Evolutionary conservation across 2,797 vertebrate species (phyloP), one percentile per base, ranked within the genome.

Genomic region (Anas acuta): DNA sequence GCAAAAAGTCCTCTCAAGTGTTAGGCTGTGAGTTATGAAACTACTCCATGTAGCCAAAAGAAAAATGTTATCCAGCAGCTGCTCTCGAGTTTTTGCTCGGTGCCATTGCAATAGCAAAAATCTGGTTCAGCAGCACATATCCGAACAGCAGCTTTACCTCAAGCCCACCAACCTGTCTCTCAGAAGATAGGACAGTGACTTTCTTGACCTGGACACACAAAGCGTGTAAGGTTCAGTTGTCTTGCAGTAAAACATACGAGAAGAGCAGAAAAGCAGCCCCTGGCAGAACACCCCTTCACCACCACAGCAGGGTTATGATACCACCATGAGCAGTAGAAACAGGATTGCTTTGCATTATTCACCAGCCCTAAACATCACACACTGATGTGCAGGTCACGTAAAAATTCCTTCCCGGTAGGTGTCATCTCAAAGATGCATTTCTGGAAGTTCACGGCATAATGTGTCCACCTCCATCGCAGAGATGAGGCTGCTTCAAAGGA

Each of bases 201-300:
- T 96, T 98, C 98, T 98, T 98, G 97, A 98, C 98, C 98, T 98
- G 97, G 97, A 97, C 97, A 96, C 97, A 98, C 92, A 98, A 98
- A 98, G 97, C 94, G 96, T 91, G 95, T 90, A 97, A 97, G 95
- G 80, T 97, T 98, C 96, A 98, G 95, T 96, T 94, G 94, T 81
- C 62, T 95, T n/a, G 43, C 70, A 95, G 93, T 86, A 93, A 79
- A 97, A 91, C 76, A 91, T 7, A 73, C 5, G 72, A 73, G 90
- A 94, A 94, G 43, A 97, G 93, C 87, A 92, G 89, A 87, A 88
- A 96, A 94, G 85, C 88, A 93, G 82, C 84, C 61, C 70, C 79
- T 75, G 88, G 92, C 49, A 96, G 49, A 91, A 89, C 13, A 60
- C 43, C 75, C 89, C 60, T 26, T 41, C 49, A 89, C 33, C 87